Base-by-base conservation (phyloP, 2,888 invertebrate genomes). In the Vesta saturnalis region DNA sequence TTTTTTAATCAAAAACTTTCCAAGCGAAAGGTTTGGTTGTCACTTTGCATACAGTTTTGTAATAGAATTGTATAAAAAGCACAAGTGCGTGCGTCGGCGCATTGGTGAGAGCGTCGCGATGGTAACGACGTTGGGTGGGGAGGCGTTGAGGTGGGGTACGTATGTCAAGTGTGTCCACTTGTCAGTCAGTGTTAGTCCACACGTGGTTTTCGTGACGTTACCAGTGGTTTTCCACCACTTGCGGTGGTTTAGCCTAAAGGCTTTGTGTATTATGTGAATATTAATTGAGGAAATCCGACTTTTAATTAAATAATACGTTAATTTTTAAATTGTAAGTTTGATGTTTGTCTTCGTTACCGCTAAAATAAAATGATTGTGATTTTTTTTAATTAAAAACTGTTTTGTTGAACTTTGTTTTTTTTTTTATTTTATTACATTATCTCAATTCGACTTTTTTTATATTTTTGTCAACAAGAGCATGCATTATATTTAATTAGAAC, bases 151-250 rank as follows among this genome's bases (percentile, higher is more conserved):
- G 72, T 73, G 71, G 72, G 74, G 72, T 69, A 58, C 68, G 71
- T 74, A 75, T 75, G 75, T 75, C 75, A 75, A 75, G 74, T 74
- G 69, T 74, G 74, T 75, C 74, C 74, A 75, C 74, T 74, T 75
- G 75, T 75, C 75, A 74, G 62, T 71, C 72, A 72, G 67, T 72
- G 74, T 72, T 73, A 74, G 75, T 75, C 64, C 64, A 72, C 75
- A 75, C 74, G 75, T 75, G 75, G 62, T 71, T 68, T 70, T 69
- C 69, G 71, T 59, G 68, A 52, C 66, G 67, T 68, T 56, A 54
- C 60, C 54, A 69, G 56, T 66, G 58, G 69, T 43, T 43, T 58
- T 62, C 30, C 35, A 69, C 62, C 62, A 66, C 64, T 71, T 56
- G 60, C 67, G 67, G 52, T 54, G 56, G 60, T 64, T 67, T 60